phyloP scores from a whole-genome alignment of 2,888 invertebrate genomes.

The Eupeodes latifasciatus region DNA sequence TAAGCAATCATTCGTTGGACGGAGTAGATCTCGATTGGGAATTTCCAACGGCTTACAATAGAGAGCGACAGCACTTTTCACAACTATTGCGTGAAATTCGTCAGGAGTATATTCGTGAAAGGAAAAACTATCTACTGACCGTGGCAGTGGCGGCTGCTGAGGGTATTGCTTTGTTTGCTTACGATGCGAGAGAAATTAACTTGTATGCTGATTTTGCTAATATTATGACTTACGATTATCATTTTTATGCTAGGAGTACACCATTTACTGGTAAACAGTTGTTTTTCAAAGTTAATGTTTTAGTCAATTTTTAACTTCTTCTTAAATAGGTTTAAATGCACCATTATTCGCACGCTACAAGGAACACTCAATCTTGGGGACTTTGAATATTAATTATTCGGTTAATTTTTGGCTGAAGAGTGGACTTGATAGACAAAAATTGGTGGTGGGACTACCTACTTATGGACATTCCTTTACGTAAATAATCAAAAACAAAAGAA shows the following conservation, averaged over 20 bases:
- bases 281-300: neutral
- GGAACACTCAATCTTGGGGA: slow-evolving; percentile 88
- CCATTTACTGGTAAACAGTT: slow-evolving; percentile 88
- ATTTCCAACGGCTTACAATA: slow-evolving; percentile 89
- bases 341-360: slow-evolving; percentile 88
- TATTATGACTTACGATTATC: slow-evolving; percentile 96
- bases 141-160: slow-evolving; percentile 92
- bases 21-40: slow-evolving; percentile 92
- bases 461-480: slow-evolving; percentile 93
- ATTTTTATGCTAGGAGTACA: slow-evolving; percentile 89
- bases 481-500: slow-evolving; percentile 74
- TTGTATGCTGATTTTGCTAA: slow-evolving; percentile 93
- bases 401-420: slow-evolving; percentile 90
- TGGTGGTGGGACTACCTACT: slow-evolving; percentile 94
- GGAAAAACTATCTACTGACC: slow-evolving; percentile 87
- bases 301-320: neutral
- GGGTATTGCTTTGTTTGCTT: slow-evolving; percentile 90
- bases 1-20: slow-evolving; percentile 81
- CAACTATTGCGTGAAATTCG: slow-evolving; percentile 90
- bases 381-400: slow-evolving; percentile 93
- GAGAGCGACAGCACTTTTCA: slow-evolving; percentile 90
- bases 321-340: slow-evolving; percentile 88
- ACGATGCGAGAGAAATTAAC: slow-evolving; percentile 91
- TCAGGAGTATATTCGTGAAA: slow-evolving; percentile 87
- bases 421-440: slow-evolving; percentile 91